These are phyloP conservation scores for Megalurothrips usitatus DNA, from an alignment of 2,888 invertebrate species.

Conservation along the genomic window DNA sequence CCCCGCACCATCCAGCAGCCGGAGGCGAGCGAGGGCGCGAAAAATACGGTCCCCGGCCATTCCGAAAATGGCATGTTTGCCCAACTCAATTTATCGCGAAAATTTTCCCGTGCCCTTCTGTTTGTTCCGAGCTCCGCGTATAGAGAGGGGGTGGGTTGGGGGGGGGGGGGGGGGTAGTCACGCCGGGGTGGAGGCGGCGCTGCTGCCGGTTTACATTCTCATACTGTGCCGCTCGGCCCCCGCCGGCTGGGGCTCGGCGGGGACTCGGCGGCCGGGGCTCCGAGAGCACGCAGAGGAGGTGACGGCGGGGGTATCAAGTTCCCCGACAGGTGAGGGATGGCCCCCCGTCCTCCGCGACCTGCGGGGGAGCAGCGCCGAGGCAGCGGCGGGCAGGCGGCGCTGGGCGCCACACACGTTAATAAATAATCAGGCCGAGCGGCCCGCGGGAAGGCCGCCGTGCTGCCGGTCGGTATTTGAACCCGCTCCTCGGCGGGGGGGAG, in stretches of 20 bases:
- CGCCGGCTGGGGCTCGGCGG: no score
- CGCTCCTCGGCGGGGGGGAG: no score
- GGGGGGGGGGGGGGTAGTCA: neutral
- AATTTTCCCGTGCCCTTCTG: neutral
- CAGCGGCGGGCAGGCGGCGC: no score
- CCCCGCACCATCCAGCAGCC: slow-evolving; percentile 39
- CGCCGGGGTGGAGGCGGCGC: slow-evolving; percentile 35
- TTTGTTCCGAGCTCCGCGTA: neutral
- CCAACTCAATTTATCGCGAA: slow-evolving; percentile 22
- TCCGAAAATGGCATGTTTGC: slow-evolving; percentile 22
- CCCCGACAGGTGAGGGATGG: slow-evolving; percentile 13
- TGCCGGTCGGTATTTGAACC: no score
- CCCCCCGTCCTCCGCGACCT: neutral
- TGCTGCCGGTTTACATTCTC: slow-evolving; percentile 37
- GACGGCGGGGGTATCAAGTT: neutral
- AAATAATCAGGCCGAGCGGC: no score
- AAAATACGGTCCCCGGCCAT: slow-evolving; percentile 15
- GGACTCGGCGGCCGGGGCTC: no score
- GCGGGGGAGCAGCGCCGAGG: no score
- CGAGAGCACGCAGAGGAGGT: slow-evolving; percentile 36
- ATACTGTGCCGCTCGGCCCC: no score
- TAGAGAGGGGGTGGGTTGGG: neutral
- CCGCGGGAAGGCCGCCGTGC: no score
- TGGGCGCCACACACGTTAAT: no score
- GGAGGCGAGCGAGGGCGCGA: neutral